Conservation (phyloP, 2,888 invertebrate genomes). For the Athalia cordata region DNA sequence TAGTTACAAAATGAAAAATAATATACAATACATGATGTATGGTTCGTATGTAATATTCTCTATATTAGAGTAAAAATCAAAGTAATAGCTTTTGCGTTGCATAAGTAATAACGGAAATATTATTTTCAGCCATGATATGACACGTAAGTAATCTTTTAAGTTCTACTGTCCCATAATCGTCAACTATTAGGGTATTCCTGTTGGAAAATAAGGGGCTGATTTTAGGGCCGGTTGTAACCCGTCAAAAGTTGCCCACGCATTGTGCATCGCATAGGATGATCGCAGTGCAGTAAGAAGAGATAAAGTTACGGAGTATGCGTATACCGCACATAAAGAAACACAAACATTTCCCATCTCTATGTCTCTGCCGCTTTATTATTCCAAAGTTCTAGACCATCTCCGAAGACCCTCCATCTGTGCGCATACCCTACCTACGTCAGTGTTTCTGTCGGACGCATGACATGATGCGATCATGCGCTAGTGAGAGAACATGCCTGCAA, state of each 20-base stretch:
- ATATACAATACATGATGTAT: no score
- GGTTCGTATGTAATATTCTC: no score
- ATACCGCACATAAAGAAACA: constrained; percentile 61
- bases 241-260: constrained; percentile 46
- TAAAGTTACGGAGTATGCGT: constrained; percentile 47
- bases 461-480: neutral
- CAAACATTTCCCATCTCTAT: constrained; percentile 63
- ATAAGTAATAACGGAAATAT: constrained; percentile 3
- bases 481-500: neutral
- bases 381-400: constrained; percentile 65
- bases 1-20: no score
- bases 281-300: constrained; percentile 43
- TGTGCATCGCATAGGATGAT: no score
- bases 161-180: neutral
- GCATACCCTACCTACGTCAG: constrained; percentile 56
- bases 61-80: no score
- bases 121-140: no score
- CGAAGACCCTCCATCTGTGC: constrained; percentile 64
- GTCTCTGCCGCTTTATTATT: constrained; percentile 65
- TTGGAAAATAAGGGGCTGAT: neutral
- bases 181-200: neutral
- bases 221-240: constrained; percentile 26
- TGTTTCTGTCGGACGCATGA: constrained; percentile 27
- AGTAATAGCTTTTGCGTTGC: neutral
- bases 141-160: neutral